phyloP scores from a whole-genome alignment of 2,113 vertebrate species.

The Melanostigma gelatinosum region DNA sequence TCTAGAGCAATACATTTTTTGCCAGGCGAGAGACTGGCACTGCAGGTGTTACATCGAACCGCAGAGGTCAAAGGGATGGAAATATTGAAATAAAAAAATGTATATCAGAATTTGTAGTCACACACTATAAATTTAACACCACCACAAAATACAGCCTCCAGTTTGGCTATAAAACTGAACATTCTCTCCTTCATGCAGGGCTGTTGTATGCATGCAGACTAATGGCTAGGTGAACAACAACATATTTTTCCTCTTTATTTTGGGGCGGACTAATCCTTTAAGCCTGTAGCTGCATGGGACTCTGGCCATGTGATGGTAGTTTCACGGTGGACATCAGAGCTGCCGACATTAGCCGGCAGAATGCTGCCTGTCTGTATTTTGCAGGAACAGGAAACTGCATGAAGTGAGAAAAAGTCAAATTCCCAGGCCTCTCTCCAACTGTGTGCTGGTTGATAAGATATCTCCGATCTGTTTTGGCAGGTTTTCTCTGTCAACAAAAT shows the following conservation, averaged over 20 bases:
- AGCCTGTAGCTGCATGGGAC: background rate
- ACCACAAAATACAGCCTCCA: conserved; percentile 1
- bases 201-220: background rate
- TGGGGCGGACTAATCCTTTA: background rate
- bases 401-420: background rate
- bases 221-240: background rate
- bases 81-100: background rate
- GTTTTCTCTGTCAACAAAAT: conserved; percentile 41
- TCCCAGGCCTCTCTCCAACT: conserved; percentile 18
- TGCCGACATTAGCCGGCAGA: background rate
- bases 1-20: background rate
- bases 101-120: background rate
- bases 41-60: background rate
- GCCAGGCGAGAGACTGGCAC: background rate
- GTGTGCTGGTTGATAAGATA: conserved; percentile 36
- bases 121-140: background rate
- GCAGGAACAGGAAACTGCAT: conserved; percentile 9
- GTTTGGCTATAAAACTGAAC: background rate
- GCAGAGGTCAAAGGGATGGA: background rate
- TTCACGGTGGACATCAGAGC: conserved; percentile 7
- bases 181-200: background rate
- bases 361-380: background rate
- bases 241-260: background rate
- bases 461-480: conserved; percentile 40
- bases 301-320: conserved; percentile 29